Percentiles rank a stretch among this genome's conserved stretches.
phyloP scores from a whole-genome alignment of 1,140 invertebrate species.

The Dendrolimus punctatus region DNA sequence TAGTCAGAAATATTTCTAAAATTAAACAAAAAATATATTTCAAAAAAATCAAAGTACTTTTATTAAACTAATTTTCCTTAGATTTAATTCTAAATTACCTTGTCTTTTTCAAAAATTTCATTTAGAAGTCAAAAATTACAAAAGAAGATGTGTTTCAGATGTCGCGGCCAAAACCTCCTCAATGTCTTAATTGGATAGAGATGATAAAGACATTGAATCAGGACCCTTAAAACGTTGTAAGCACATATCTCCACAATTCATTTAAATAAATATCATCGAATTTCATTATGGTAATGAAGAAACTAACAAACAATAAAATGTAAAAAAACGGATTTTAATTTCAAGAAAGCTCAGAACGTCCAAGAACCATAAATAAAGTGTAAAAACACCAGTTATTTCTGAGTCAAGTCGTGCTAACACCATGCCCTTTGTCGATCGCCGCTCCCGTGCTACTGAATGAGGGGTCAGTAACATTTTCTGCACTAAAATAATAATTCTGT shows the following conservation, averaged over 20 bases:
- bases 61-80: no score
- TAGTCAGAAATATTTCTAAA: no score
- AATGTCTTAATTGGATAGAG: background rate
- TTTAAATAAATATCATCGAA: background rate
- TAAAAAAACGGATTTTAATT: background rate
- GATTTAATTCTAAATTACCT: no score
- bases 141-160: no score
- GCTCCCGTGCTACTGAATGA: slow-evolving; percentile 13
- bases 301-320: slow-evolving; percentile 3
- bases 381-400: slow-evolving; percentile 11
- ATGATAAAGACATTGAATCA: background rate
- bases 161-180: no score
- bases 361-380: slow-evolving; percentile 13
- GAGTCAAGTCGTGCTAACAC: slow-evolving; percentile 14
- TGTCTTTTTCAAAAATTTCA: no score
- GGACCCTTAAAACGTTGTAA: background rate
- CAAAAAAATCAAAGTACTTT: no score
- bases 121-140: no score
- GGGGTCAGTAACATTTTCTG: slow-evolving; percentile 8
- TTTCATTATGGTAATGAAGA: slow-evolving; percentile 3
- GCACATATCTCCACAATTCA: background rate
- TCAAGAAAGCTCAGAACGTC: no score
- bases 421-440: slow-evolving; percentile 15
- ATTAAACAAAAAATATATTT: no score
- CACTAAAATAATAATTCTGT: background rate